Conservation (phyloP, 2,797 vertebrate genomes). For the Poeciliopsis infans region DNA sequence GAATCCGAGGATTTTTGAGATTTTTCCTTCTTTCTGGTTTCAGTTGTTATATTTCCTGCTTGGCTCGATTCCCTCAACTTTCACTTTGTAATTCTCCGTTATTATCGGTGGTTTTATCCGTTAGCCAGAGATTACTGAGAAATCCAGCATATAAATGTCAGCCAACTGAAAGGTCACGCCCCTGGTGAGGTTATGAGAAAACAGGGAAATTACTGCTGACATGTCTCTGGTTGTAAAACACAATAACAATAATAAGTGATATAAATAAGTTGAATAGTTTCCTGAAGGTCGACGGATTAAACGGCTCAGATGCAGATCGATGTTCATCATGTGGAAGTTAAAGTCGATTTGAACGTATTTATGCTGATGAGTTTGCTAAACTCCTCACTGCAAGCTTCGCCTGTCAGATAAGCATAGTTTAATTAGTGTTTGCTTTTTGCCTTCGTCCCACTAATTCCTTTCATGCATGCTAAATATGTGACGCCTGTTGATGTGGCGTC, state of each 20-base stretch:
- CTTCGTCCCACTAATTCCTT: slow-evolving; percentile 5
- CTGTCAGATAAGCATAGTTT: slow-evolving; percentile 19
- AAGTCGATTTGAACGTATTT: background rate
- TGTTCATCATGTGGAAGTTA: background rate
- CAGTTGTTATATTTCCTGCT: background rate
- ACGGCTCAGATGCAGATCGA: background rate
- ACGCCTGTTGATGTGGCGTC: background rate
- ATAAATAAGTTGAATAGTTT: background rate
- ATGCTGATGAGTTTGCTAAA: slow-evolving; percentile 3
- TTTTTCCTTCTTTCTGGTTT: background rate
- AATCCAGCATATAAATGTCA: slow-evolving; percentile 13
- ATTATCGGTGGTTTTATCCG: background rate
- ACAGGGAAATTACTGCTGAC: background rate
- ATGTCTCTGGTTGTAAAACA: background rate
- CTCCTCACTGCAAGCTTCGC: background rate
- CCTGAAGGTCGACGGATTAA: background rate
- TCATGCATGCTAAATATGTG: background rate
- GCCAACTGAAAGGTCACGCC: accelerated
- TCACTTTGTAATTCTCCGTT: background rate
- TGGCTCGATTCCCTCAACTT: background rate
- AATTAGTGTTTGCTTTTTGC: slow-evolving; percentile 19
- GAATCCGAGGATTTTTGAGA: background rate
- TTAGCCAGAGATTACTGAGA: background rate
- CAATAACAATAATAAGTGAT: background rate
- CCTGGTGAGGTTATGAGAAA: background rate